Percentiles rank a stretch among this genome's conserved stretches.
Evolutionary conservation across 2,888 invertebrate genomes (phyloP).

Genomic region (Dryobotodes eremita): DNA sequence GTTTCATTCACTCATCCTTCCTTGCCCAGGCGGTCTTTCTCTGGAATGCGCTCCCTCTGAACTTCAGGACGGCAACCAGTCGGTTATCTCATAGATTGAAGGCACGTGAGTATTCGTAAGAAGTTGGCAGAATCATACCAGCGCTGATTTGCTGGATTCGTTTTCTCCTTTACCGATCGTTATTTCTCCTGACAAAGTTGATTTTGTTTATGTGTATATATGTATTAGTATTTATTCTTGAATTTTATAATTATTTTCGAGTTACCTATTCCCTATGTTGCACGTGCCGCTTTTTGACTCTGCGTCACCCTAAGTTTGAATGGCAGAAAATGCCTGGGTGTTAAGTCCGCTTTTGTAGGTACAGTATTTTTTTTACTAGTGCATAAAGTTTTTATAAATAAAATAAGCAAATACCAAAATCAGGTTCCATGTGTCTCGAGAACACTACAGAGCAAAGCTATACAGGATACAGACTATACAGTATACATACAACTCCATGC

Average conservation of each 20-base stretch:
- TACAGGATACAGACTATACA: neutral
- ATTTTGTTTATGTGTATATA: no score
- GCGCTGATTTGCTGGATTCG: neutral
- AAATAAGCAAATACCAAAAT: neutral
- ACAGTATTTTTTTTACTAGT: neutral
- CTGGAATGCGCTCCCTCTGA: neutral
- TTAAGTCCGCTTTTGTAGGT: neutral
- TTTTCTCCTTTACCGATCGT: neutral
- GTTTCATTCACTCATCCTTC: neutral
- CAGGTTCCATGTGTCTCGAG: neutral
- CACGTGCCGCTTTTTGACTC: neutral
- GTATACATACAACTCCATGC: constrained; percentile 5
- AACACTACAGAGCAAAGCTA: neutral
- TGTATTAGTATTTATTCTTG: no score
- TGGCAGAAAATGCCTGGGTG: neutral
- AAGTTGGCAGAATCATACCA: neutral
- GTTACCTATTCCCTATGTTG: neutral
- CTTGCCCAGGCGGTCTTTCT: neutral
- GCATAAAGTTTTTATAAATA: neutral
- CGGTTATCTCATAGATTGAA: neutral
- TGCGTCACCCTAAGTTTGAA: neutral
- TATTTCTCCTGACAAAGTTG: neutral
- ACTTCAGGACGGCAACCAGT: neutral
- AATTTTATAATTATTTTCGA: neutral
- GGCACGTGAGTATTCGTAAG: neutral